Evolutionary conservation across 2,888 invertebrate species (phyloP), one percentile per base, ranked within the genome.

Genomic region (Eubasilissa splendida): DNA sequence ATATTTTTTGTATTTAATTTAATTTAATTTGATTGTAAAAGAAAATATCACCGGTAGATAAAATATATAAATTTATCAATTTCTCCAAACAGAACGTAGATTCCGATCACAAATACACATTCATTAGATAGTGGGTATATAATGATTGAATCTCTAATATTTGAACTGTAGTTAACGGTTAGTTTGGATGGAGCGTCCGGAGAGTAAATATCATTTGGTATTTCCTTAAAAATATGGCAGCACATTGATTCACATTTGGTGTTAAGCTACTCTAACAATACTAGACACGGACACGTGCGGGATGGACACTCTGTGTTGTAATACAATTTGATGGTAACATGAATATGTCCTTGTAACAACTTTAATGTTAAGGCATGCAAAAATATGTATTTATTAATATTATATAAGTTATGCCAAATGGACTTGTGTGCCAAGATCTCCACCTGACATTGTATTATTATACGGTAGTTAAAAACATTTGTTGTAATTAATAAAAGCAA

Each of bases 131-230:
- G 42, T 42, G 42, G 42, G 42, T 42, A 42, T 42, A 42, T 4
- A 42, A 42, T 42, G 4, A 42, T 42, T 42, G 42, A 42, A 42
- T 42, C 42, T 42, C 42, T 42, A 42, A 42, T 42, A 42, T 42
- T 42, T 42, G 42, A 42, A 42, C 42, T 42, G 42, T 42, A 42
- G 4, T 42, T 42, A 42, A 42, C 4, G 7, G 42, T 4, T 42
- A 7, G 42, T 5, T 4, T 42, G 42, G 22, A 1, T 31, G 31
- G 22, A 60, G 31, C 31, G 60, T 42, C 50, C 66, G 42, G 42
- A 63, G 22, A 66, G 70, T 70, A 52, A 70, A 70, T 70, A 70
- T 70, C 70, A 70, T 70, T 70, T 70, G 70, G 70, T 70, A 31
- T 70, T 53, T 53, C 33, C 70, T 70, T 66, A 66, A 42, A 66